phyloP scores from a whole-genome alignment of 2,888 invertebrate genomes.

The Dendrolimus houi region DNA sequence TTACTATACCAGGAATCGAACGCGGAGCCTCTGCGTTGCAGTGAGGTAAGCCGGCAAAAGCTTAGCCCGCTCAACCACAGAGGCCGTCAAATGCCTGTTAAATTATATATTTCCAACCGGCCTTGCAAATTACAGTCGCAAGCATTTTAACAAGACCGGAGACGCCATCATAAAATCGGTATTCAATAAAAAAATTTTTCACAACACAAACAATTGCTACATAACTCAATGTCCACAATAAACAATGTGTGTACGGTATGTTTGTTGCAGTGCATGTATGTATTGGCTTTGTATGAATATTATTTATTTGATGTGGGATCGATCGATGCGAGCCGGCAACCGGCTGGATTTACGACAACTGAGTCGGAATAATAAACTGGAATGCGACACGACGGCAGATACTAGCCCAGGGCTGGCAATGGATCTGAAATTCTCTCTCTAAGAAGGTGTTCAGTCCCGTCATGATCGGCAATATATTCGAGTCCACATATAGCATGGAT shows the following conservation, averaged over 20 bases:
- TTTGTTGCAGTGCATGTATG: background rate
- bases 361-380: conserved; percentile 3
- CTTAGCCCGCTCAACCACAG: too few relatives aligned
- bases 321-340: background rate
- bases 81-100: too few relatives aligned
- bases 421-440: too few relatives aligned
- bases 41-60: too few relatives aligned
- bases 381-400: conserved; percentile 2
- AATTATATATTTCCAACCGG: too few relatives aligned
- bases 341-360: background rate
- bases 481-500: too few relatives aligned
- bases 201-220: background rate
- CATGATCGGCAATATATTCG: too few relatives aligned
- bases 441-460: too few relatives aligned
- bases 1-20: too few relatives aligned
- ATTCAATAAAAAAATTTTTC: background rate
- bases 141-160: background rate
- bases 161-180: background rate
- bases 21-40: too few relatives aligned
- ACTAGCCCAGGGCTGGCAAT: background rate
- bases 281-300: background rate
- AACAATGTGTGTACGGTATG: background rate
- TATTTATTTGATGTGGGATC: background rate
- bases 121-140: background rate
- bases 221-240: background rate